Conservation (phyloP, 2,113 vertebrate species). For the Cavia aperea region DNA sequence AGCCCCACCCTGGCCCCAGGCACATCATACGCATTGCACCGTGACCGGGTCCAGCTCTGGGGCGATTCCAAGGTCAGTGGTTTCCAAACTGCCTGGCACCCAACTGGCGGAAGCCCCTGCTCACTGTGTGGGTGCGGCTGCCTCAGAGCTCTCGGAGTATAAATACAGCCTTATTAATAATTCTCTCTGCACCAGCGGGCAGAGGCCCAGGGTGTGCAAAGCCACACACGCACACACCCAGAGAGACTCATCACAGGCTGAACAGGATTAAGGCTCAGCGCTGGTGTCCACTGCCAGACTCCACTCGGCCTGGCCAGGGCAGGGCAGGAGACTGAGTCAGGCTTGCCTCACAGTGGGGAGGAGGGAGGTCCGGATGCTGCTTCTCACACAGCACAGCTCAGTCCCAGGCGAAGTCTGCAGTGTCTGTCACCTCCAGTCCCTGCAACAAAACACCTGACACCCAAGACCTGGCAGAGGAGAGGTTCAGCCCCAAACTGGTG, state of each 20-base stretch:
- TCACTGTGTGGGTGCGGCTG: rapidly evolving
- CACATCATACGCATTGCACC: background rate
- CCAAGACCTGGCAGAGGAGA: background rate
- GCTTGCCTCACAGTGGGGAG: rapidly evolving
- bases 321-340: background rate
- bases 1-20: rapidly evolving
- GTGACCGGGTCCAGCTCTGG: background rate
- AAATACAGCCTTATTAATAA: background rate
- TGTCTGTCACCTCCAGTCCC: background rate
- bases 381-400: background rate
- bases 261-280: background rate
- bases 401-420: background rate
- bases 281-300: background rate
- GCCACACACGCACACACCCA: background rate
- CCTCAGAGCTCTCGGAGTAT: background rate
- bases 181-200: background rate
- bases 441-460: background rate
- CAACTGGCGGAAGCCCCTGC: background rate
- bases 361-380: background rate
- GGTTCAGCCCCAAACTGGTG: background rate
- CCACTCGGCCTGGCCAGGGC: background rate
- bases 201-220: background rate
- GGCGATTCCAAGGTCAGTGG: too few species aligned
- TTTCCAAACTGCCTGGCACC: background rate
- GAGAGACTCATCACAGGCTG: background rate